Evolutionary conservation across 2,797 vertebrate species (phyloP), one percentile per base, ranked within the genome.

Genomic region (Sebastes oblongus): DNA sequence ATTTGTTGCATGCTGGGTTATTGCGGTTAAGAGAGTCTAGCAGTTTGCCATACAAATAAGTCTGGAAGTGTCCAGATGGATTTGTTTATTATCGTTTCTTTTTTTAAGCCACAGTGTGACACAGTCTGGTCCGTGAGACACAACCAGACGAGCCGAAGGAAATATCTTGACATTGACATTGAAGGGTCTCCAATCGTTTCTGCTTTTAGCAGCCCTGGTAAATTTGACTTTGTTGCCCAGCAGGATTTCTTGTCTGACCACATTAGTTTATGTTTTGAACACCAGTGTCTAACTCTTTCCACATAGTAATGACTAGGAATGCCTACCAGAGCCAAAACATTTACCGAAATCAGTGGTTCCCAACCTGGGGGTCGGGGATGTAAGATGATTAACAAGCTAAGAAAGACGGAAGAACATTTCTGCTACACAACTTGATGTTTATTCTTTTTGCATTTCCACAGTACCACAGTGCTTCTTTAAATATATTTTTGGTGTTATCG

Each of bases 181-280:
- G 78, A 87, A 83, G 77, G 16, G 16, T 83, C 59, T 72, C 59
- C 14, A 16, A 32, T 50, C 2, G 6, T 56, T 14, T 76, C 20
- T 50, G 83, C 83, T 85, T 61, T 58, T n/a, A 83, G 82, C 71
- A 16, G 52, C 5, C n/a, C 6, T 58, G 73, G 7, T 80, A 75
- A 79, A 82, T 89, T 52, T 83, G 77, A 69, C 75, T 36, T 71
- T 60, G 78, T 83, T 72, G 75, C 56, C 67, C 36, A 65, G 78
- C 61, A 75, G 72, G 8, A 22, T 58, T 69, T 78, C 16, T 68
- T 46, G 25, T 64, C 64, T 56, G 70, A 74, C 58, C 59, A 55
- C 2, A 50, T 65, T 32, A 55, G 61, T 46, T 50, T 56, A 52
- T 42, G 22, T 67, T 65, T 39, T 27, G 30, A 65, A 25, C 16